Evolutionary conservation across 2,888 invertebrate species (phyloP), one percentile per base, ranked within the genome.

Genomic region (Stenolophus ochropezus): DNA sequence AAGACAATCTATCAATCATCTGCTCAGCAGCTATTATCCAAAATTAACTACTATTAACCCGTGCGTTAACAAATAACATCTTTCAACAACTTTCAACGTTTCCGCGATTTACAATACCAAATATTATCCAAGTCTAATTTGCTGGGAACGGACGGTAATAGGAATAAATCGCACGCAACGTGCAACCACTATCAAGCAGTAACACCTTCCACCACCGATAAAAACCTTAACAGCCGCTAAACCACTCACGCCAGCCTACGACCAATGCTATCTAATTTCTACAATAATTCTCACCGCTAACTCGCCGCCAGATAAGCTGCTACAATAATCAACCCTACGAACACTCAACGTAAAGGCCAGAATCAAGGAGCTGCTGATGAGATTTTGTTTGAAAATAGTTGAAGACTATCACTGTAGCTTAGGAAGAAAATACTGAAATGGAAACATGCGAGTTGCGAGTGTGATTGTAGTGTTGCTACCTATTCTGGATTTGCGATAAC

Each of bases 201-300:
- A 69, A 69, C 33, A 61, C 61, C 61, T 69, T 27, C 65, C 27
- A 42, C 65, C 65, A 69, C 65, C 65, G 65, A 69, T 69, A 69
- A 69, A 69, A 73, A 51, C 73, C 73, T 73, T 73, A 73, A 73
- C 73, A 73, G 73, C 73, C 73, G 73, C 71, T 71, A 61, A 69
- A 33, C 33, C 65, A 69, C 65, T 27, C 65, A 69, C 65, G 65
- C 65, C 65, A 69, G 27, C 65, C 27, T 69, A 27, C 33, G 33
- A 69, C 49, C 51, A 73, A 53, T 51, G 78, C 78, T 78, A 78
- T 78, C 78, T 78, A 78, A 78, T 78, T 78, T 78, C 78, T 78
- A 65, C 65, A 78, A 78, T 78, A 78, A 78, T 78, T 78, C 78
- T 78, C 65, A 33, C 75, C 56, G 42, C 65, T 14, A 61, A 61